Evolutionary conservation across 2,888 invertebrate species (phyloP).

Genomic region (Oscheius sp.): DNA sequence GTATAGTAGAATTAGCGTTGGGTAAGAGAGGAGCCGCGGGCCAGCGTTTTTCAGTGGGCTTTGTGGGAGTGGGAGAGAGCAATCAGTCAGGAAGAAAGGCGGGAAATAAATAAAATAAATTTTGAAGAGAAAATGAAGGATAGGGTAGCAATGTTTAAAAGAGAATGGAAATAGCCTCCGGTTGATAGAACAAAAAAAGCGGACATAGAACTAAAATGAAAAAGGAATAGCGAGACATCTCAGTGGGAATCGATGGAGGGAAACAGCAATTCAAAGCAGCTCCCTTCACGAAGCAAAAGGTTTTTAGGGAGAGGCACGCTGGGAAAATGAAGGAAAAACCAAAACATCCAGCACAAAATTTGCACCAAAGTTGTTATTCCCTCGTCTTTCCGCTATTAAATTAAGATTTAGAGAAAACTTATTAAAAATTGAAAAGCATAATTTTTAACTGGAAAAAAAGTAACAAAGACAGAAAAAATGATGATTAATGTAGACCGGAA

Average conservation of each 20-base stretch:
- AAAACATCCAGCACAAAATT: too few species aligned
- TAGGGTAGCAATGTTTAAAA: background rate
- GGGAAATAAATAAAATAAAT: background rate
- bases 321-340: too few species aligned
- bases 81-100: background rate
- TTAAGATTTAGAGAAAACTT: too few species aligned
- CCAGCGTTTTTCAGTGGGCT: background rate
- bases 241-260: slow-evolving; percentile 14
- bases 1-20: too few species aligned
- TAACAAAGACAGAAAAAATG: too few species aligned
- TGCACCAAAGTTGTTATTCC: too few species aligned
- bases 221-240: too few species aligned
- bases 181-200: background rate
- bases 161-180: background rate
- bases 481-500: background rate
- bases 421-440: too few species aligned
- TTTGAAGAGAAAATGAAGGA: background rate
- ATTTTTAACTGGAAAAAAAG: too few species aligned
- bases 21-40: background rate
- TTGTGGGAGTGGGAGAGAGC: background rate
- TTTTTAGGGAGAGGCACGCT: too few species aligned
- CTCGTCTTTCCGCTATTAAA: too few species aligned
- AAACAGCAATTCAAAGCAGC: slow-evolving; percentile 14
- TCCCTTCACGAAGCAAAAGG: background rate
- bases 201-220: background rate